Evolutionary conservation across 2,888 invertebrate genomes (phyloP).

Genomic region (Magallana nippona): DNA sequence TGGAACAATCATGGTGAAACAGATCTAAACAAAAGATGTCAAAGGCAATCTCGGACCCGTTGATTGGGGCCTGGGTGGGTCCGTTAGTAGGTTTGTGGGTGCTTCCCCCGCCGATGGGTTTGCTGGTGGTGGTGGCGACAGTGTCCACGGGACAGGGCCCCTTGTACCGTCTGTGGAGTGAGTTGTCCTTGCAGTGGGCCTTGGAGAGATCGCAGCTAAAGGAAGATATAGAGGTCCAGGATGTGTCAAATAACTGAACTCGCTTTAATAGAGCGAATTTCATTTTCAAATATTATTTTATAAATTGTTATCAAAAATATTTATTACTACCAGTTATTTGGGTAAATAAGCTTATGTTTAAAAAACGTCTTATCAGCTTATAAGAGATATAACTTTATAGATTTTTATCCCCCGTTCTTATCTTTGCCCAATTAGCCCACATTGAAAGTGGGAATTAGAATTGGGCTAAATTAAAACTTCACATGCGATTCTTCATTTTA

Average conservation of each 20-base stretch:
- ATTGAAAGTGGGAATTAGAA: no score
- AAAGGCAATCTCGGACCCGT: slow-evolving; percentile 41
- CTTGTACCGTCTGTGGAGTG: not conserved
- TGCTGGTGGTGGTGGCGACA: slow-evolving; percentile 6
- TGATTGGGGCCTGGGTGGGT: not conserved
- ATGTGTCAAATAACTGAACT: not conserved
- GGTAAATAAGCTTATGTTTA: no score
- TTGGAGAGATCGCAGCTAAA: slow-evolving; percentile 40
- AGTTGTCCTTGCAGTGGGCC: slow-evolving; percentile 32
- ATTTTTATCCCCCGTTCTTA: no score
- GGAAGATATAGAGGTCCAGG: not conserved
- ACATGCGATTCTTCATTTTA: no score
- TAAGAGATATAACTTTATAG: no score
- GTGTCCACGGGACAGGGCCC: slow-evolving; percentile 30
- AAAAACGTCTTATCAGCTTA: no score
- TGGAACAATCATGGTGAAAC: slow-evolving; percentile 39
- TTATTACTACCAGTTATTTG: no score
- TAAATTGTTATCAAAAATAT: no score
- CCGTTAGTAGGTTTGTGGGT: no score
- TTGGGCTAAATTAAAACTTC: no score
- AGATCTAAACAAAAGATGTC: slow-evolving; percentile 46
- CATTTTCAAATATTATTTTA: no score
- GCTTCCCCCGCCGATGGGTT: not conserved
- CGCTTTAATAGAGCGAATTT: not conserved
- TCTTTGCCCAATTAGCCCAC: no score